Percentiles rank a stretch among this genome's conserved stretches.
These are phyloP conservation scores for Leptopilina boulardi DNA, from an alignment of 1,140 invertebrate genomes.

Conservation along the genomic window DNA sequence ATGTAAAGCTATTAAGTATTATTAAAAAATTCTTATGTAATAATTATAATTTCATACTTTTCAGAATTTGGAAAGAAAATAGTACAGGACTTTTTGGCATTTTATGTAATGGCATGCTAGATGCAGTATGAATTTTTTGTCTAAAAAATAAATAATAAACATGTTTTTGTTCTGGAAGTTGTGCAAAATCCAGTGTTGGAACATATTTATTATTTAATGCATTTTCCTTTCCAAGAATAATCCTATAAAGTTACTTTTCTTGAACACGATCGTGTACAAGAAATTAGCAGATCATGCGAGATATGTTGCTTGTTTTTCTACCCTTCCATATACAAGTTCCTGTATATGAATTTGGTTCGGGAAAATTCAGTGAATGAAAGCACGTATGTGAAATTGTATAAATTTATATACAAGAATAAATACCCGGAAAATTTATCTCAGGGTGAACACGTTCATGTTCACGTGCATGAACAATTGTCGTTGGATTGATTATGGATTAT, in stretches of 20 bases:
- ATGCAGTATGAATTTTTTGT: neutral
- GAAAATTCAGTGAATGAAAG: neutral
- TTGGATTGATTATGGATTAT: neutral
- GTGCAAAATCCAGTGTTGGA: neutral
- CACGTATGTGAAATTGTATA: neutral
- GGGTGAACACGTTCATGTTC: neutral
- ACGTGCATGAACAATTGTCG: neutral
- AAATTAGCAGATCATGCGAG: neutral
- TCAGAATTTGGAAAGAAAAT: neutral
- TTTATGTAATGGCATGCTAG: neutral
- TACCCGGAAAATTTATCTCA: neutral
- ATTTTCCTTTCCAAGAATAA: neutral
- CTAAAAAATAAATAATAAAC: neutral
- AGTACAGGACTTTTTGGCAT: neutral
- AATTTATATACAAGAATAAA: neutral
- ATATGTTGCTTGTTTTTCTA: neutral
- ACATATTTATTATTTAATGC: neutral
- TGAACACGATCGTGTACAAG: neutral
- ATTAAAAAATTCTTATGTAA: neutral
- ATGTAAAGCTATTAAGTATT: neutral
- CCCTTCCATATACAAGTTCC: neutral
- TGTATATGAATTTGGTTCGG: neutral
- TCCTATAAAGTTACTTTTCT: neutral
- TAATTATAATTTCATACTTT: neutral
- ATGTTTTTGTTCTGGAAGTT: neutral